A percentile compares a stretch with the other conserved stretches of the same genome.
Conservation (phyloP, 2,113 vertebrate species). For the Myocastor coypus region DNA sequence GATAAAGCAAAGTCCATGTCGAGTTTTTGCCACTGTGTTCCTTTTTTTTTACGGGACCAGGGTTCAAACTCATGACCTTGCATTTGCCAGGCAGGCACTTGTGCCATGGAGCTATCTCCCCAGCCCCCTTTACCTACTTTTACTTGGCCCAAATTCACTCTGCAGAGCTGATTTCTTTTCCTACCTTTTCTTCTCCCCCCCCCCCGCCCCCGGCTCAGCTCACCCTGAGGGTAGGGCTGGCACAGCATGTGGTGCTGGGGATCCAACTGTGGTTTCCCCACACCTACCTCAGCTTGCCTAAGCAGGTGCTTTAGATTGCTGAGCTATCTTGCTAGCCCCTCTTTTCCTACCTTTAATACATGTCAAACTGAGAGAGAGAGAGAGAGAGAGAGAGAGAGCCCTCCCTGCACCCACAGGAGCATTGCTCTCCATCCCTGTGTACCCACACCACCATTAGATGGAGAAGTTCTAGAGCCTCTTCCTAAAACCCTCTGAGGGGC, state of each 20-base stretch:
- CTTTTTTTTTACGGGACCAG: neutral
- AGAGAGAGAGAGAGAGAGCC: fast-evolving
- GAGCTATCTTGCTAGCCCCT: too few species aligned
- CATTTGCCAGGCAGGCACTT: too few species aligned
- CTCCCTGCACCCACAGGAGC: neutral
- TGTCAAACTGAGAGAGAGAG: neutral
- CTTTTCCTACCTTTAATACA: neutral
- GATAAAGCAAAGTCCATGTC: neutral
- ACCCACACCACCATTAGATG: neutral
- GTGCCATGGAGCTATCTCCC: too few species aligned
- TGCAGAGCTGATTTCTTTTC: neutral
- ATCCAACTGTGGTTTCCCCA: too few species aligned
- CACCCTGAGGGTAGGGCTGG: too few species aligned
- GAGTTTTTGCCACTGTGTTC: neutral
- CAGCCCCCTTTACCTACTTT: neutral
- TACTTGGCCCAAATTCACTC: neutral
- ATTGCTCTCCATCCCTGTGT: neutral
- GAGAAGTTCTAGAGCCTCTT: neutral
- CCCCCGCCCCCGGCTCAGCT: too few species aligned
- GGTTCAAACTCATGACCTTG: too few species aligned
- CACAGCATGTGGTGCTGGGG: too few species aligned
- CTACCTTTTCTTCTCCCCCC: neutral
- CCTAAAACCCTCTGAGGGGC: neutral
- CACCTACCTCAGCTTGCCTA: too few species aligned
- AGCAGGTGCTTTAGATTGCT: too few species aligned